Percentiles rank a stretch among this genome's conserved stretches.
These are phyloP conservation scores for Smittia aterrima DNA, from an alignment of 2,888 invertebrate species.

Conservation along the genomic window DNA sequence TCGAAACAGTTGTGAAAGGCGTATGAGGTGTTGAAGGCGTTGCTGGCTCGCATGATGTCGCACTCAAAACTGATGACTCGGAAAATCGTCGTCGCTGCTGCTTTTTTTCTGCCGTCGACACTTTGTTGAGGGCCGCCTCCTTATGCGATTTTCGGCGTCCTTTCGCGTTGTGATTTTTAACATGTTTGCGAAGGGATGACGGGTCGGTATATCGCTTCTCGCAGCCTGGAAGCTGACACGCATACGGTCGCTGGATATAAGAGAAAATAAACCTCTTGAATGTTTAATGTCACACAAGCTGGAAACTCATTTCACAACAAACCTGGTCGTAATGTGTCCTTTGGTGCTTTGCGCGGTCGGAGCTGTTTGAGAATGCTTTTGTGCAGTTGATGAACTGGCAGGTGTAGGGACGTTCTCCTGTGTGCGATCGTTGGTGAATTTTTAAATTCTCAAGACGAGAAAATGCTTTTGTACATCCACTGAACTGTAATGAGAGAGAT, in stretches of 20 bases:
- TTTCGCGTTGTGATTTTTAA: constrained; percentile 69
- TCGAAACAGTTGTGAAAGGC: constrained; percentile 42
- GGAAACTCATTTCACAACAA: constrained; percentile 28
- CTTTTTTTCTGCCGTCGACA: constrained; percentile 44
- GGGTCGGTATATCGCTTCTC: constrained; percentile 92
- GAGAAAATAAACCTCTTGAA: constrained; percentile 35
- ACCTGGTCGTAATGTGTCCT: constrained; percentile 85
- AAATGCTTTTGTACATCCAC: constrained; percentile 93
- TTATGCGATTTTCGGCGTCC: constrained; percentile 51
- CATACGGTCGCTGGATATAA: constrained; percentile 79
- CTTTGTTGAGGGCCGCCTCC: constrained; percentile 40
- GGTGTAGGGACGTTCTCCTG: constrained; percentile 42
- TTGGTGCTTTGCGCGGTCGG: constrained; percentile 97
- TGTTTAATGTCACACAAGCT: not conserved
- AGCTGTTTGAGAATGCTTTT: constrained; percentile 98
- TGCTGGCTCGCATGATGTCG: constrained; percentile 12
- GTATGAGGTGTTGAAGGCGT: constrained; percentile 43
- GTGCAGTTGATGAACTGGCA: constrained; percentile 90
- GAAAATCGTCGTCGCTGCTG: constrained; percentile 46
- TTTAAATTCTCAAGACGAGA: constrained; percentile 96
- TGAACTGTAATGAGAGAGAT: constrained; percentile 66
- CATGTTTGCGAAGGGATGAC: constrained; percentile 87
- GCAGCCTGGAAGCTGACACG: constrained; percentile 83
- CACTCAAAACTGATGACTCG: constrained; percentile 48
- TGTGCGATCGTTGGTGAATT: constrained; percentile 70